Conservation (phyloP, 2,113 vertebrate genomes). For the Theristicus caerulescens region DNA sequence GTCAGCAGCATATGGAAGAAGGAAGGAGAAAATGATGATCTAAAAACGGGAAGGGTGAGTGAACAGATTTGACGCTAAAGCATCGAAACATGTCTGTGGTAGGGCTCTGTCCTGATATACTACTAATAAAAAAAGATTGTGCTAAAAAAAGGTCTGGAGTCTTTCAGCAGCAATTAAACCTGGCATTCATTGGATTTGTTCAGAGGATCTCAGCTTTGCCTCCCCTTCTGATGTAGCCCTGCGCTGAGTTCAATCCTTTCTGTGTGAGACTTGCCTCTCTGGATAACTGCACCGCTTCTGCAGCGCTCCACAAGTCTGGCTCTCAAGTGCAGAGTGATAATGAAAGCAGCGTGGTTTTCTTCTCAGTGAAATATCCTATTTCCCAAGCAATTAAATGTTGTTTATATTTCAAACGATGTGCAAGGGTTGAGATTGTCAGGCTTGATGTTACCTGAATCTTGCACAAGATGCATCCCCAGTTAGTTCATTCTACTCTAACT, state of each 20-base stretch:
- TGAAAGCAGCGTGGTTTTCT: slow-evolving; percentile 42
- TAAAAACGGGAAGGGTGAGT: slow-evolving; percentile 22
- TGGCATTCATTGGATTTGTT: not conserved
- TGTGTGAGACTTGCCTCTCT: slow-evolving; percentile 8
- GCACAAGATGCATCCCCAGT: slow-evolving; percentile 46
- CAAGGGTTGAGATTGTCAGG: slow-evolving; percentile 61
- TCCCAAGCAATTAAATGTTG: slow-evolving; percentile 73
- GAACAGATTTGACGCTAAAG: slow-evolving; percentile 33
- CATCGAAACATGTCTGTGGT: not conserved
- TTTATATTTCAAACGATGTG: slow-evolving; percentile 65
- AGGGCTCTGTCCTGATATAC: not conserved
- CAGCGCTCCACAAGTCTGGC: not conserved
- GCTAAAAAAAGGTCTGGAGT: not conserved
- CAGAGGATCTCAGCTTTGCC: not conserved
- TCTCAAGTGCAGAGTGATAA: not conserved
- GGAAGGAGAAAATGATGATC: slow-evolving; percentile 46
- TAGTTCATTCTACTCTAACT: slow-evolving; percentile 66
- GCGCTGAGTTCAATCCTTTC: not conserved
- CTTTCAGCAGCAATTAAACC: slow-evolving; percentile 35
- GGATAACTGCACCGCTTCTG: not conserved
- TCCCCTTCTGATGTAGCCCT: not conserved
- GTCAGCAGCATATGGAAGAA: slow-evolving; percentile 53
- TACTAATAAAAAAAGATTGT: not conserved
- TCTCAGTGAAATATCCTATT: slow-evolving; percentile 47
- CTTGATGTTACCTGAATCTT: slow-evolving; percentile 70